Conservation (phyloP, 2,888 invertebrate species). For the Dinocampus coccinellae region DNA sequence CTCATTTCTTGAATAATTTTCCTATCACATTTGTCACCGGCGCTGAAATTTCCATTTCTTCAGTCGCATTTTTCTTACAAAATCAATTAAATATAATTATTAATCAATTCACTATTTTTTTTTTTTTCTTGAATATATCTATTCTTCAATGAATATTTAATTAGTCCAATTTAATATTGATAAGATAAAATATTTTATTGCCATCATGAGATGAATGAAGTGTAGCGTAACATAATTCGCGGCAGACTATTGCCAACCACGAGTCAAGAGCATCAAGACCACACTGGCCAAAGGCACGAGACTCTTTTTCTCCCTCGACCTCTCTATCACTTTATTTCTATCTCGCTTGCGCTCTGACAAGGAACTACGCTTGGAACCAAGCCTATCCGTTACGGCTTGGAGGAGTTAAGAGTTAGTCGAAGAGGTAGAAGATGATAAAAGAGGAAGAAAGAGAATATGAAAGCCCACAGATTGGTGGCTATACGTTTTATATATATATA, state of each 20-base stretch:
- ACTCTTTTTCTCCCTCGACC: conserved; percentile 14
- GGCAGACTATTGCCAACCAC: conserved; percentile 12
- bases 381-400: conserved; percentile 58
- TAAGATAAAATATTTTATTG: not conserved
- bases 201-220: not conserved
- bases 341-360: conserved; percentile 19
- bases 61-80: conserved; percentile 25
- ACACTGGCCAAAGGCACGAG: conserved; percentile 38
- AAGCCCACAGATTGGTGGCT: not conserved
- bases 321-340: conserved; percentile 11
- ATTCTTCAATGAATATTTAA: not conserved
- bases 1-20: conserved; percentile 52
- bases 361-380: conserved; percentile 49
- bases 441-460: not conserved
- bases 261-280: conserved; percentile 38
- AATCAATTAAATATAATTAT: not conserved
- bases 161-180: not conserved
- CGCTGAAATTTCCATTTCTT: conserved; percentile 34
- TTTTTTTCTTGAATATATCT: not conserved
- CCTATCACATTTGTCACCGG: conserved; percentile 29
- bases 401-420: conserved; percentile 49
- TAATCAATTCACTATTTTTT: no score
- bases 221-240: not conserved
- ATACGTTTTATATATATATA: not conserved
- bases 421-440: conserved; percentile 49